Evolutionary conservation across 2,888 invertebrate genomes (phyloP).

Genomic region (Brassicogethes aeneus): DNA sequence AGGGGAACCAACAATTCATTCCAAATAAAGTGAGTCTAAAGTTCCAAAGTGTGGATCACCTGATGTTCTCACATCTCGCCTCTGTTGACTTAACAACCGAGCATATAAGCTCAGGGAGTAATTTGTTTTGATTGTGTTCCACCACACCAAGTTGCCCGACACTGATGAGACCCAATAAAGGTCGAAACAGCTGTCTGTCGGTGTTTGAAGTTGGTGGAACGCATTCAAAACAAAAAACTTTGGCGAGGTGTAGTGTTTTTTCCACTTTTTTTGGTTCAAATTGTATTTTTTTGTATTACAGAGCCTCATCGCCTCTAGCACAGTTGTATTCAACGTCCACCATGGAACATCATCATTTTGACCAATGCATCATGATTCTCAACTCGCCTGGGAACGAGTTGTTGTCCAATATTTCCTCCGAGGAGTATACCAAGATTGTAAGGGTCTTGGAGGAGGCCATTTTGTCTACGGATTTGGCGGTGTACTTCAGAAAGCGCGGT

Average conservation of each 20-base stretch:
- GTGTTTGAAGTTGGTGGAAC: too few species aligned
- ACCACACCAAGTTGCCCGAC: too few species aligned
- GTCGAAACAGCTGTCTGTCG: too few species aligned
- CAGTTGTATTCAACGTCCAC: constrained; percentile 90
- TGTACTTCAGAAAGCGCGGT: constrained; percentile 88
- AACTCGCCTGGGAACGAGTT: constrained; percentile 94
- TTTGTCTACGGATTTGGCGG: constrained; percentile 86
- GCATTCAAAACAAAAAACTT: too few species aligned
- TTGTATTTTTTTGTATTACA: constrained; percentile 32
- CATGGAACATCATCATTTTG: constrained; percentile 97
- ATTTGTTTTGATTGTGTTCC: too few species aligned
- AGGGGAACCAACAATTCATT: constrained; percentile 96
- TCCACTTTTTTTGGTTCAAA: constrained; percentile 2
- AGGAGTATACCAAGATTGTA: constrained; percentile 84
- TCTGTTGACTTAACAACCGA: too few species aligned
- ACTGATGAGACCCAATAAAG: too few species aligned
- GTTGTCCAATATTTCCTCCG: constrained; percentile 76
- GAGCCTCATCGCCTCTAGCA: constrained; percentile 84
- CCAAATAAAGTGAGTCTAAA: constrained; percentile 85
- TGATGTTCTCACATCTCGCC: too few species aligned
- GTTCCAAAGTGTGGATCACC: too few species aligned
- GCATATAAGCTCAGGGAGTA: too few species aligned
- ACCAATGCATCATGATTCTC: constrained; percentile 93
- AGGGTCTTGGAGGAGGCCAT: constrained; percentile 90
- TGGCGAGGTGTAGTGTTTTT: constrained; percentile 2